Conservation (phyloP, 2,888 invertebrate genomes). For the Trichacis sp. region DNA sequence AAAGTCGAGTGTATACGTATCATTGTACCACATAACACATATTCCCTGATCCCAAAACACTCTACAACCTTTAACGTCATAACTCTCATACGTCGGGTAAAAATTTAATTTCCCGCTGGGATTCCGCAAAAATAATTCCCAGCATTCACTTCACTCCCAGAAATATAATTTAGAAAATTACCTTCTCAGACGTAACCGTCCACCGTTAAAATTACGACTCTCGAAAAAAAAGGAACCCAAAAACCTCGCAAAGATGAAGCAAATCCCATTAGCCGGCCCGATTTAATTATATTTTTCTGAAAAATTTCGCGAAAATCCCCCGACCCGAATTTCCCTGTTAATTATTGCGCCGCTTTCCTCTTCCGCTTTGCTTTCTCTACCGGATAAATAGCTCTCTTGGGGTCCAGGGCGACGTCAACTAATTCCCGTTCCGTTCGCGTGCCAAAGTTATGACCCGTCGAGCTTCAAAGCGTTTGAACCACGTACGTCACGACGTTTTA, state of each 20-base stretch:
- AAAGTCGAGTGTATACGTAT: too few species aligned
- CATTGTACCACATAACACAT: too few species aligned
- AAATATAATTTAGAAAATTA: too few species aligned
- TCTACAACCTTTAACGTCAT: too few species aligned
- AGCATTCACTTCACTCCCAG: too few species aligned
- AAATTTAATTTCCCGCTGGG: too few species aligned
- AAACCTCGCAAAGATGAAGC: not conserved
- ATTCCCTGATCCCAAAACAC: too few species aligned
- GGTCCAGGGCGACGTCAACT: constrained; percentile 55
- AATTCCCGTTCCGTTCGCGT: constrained; percentile 47
- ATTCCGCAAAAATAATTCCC: too few species aligned
- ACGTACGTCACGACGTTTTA: constrained; percentile 19
- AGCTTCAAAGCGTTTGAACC: constrained; percentile 7
- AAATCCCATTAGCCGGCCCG: not conserved
- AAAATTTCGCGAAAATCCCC: constrained; percentile 20
- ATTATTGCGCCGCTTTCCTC: constrained; percentile 23
- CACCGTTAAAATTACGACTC: too few species aligned
- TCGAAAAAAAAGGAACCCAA: too few species aligned
- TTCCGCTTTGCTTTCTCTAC: constrained; percentile 22
- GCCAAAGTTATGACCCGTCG: constrained; percentile 15
- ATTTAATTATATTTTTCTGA: constrained; percentile 12
- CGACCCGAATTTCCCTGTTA: constrained; percentile 27
- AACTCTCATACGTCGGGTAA: too few species aligned
- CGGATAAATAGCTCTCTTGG: constrained; percentile 57
- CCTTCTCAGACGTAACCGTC: too few species aligned